Evolutionary conservation across 1,140 invertebrate genomes (phyloP).

Genomic region (Callitettix versicolor): DNA sequence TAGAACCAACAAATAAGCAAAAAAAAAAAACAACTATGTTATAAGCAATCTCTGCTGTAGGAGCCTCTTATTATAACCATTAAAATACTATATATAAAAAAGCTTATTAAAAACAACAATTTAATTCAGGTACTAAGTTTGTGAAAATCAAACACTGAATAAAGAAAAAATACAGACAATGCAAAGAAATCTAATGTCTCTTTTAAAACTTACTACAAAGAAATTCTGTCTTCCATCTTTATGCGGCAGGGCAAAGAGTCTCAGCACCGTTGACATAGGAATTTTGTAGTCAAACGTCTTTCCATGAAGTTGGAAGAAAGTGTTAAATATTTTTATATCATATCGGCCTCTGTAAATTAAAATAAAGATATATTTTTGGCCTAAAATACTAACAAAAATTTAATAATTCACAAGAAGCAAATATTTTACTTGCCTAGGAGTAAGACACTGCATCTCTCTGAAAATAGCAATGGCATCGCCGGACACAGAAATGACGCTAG

Average conservation of each 20-base stretch:
- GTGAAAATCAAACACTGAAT: no score
- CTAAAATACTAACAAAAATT: slow-evolving; percentile 5
- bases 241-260: slow-evolving; percentile 91
- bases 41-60: no score
- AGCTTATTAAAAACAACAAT: no score
- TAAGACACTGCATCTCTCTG: slow-evolving; percentile 92
- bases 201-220: slow-evolving; percentile 78
- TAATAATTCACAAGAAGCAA: slow-evolving; percentile 12
- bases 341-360: slow-evolving; percentile 83
- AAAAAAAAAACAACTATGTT: no score
- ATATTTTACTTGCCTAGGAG: slow-evolving; percentile 65
- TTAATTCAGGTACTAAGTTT: no score
- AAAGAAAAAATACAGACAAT: no score
- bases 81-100: no score
- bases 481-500: slow-evolving; percentile 92
- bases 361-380: slow-evolving; percentile 19
- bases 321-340: slow-evolving; percentile 96
- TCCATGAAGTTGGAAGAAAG: slow-evolving; percentile 97
- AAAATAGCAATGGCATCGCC: slow-evolving; percentile 97
- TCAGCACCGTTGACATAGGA: slow-evolving; percentile 87
- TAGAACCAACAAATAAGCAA: no score
- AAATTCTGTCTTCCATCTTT: slow-evolving; percentile 97
- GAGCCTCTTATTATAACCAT: no score
- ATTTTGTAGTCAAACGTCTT: slow-evolving; percentile 99
- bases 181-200: no score